Evolutionary conservation across 1,140 invertebrate genomes (phyloP).

Genomic region (Saccostrea echinata): DNA sequence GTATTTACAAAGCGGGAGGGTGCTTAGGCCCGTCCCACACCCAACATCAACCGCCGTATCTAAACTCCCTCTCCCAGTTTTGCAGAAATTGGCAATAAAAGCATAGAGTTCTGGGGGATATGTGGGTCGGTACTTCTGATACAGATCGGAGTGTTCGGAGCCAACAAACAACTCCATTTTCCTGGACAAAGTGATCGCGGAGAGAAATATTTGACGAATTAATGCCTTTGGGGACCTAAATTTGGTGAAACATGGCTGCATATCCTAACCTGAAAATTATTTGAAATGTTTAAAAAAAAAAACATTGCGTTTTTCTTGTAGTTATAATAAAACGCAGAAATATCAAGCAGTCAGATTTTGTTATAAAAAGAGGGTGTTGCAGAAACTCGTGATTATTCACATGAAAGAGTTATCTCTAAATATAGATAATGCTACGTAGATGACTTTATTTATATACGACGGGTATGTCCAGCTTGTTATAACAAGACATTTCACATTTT

Average conservation of each 20-base stretch:
- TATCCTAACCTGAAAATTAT: not conserved
- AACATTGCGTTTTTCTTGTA: too few relatives aligned
- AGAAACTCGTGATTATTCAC: too few relatives aligned
- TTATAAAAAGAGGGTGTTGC: too few relatives aligned
- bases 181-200: not conserved
- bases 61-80: conserved; percentile 61
- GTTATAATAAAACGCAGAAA: too few relatives aligned
- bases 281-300: not conserved
- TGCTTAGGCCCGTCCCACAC: conserved; percentile 82
- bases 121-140: conserved; percentile 76
- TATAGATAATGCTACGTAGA: too few relatives aligned
- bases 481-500: too few relatives aligned
- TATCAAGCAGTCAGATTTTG: too few relatives aligned
- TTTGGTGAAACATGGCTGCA: not conserved
- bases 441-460: too few relatives aligned
- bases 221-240: not conserved
- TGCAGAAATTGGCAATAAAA: conserved; percentile 72
- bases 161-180: conserved; percentile 65
- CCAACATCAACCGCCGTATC: conserved; percentile 79
- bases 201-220: not conserved
- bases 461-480: too few relatives aligned
- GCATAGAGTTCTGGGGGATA: conserved; percentile 73
- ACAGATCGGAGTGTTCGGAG: conserved; percentile 68
- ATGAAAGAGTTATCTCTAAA: too few relatives aligned
- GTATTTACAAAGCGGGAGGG: conserved; percentile 74